Evolutionary conservation across 1,140 invertebrate genomes (phyloP).

Genomic region (Ceratoteleas bidentatus): DNA sequence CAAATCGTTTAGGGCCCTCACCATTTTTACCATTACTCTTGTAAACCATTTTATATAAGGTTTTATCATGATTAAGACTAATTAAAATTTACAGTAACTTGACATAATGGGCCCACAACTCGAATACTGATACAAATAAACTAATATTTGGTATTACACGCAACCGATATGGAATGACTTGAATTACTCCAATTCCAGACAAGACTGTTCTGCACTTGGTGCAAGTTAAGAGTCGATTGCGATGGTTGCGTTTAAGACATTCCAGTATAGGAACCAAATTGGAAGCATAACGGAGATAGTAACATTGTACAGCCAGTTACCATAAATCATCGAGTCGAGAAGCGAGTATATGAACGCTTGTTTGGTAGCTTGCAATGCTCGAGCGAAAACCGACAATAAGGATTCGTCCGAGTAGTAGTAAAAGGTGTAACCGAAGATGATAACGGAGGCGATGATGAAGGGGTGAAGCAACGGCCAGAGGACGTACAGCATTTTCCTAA

Average conservation of each 20-base stretch:
- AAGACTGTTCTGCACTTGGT: not conserved
- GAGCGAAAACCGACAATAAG: constrained; percentile 77
- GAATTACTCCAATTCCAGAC: not conserved
- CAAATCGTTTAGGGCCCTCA: too few relatives aligned
- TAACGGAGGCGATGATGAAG: constrained; percentile 83
- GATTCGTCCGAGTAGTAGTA: constrained; percentile 84
- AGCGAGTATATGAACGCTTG: constrained; percentile 90
- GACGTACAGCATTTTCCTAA: constrained; percentile 75
- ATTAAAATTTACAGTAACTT: too few relatives aligned
- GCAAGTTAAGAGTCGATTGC: constrained; percentile 23
- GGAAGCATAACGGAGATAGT: constrained; percentile 83
- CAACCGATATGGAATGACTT: not conserved
- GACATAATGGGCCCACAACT: too few relatives aligned
- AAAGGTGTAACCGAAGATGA: constrained; percentile 84
- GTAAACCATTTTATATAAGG: too few relatives aligned
- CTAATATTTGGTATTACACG: not conserved
- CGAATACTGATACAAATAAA: too few relatives aligned
- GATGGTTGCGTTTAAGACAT: constrained; percentile 68
- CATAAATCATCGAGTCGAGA: constrained; percentile 90
- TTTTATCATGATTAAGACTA: too few relatives aligned
- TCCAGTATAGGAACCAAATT: constrained; percentile 85
- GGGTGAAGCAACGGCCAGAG: constrained; percentile 88
- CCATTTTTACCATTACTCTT: too few relatives aligned
- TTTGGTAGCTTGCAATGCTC: constrained; percentile 85
- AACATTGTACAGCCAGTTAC: constrained; percentile 85